phyloP scores from a whole-genome alignment of 2,797 vertebrate species.

The Esox masquinongy region DNA sequence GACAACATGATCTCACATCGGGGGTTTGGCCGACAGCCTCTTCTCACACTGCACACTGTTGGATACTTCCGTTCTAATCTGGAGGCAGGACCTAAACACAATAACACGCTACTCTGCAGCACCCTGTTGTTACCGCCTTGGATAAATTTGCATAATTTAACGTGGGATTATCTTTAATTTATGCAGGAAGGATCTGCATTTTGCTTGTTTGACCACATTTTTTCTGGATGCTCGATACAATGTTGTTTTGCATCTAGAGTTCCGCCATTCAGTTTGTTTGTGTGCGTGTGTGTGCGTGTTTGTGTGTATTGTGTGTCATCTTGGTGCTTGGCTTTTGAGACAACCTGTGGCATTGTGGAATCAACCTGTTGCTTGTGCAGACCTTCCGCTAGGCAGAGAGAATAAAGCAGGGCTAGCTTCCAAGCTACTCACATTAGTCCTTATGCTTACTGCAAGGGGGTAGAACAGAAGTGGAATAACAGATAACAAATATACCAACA shows the following conservation, averaged over 20 bases:
- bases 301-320: neutral
- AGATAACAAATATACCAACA: neutral
- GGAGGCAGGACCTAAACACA: conserved; percentile 38
- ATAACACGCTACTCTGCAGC: conserved; percentile 46
- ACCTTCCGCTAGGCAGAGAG: neutral
- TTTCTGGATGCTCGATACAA: conserved; percentile 56
- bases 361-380: conserved; percentile 9
- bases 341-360: conserved; percentile 4
- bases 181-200: conserved; percentile 59
- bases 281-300: conserved; percentile 1
- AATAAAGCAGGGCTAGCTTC: neutral
- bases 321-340: neutral
- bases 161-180: conserved; percentile 68
- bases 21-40: neutral
- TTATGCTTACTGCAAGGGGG: neutral
- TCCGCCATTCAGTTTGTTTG: neutral
- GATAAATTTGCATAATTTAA: conserved; percentile 78
- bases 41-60: neutral
- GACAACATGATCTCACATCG: neutral
- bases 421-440: neutral
- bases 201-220: conserved; percentile 70
- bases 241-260: conserved; percentile 39
- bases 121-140: conserved; percentile 58
- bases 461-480: neutral
- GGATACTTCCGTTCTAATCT: conserved; percentile 12